A percentile compares a stretch with the other conserved stretches of the same genome.
Evolutionary conservation across 2,113 vertebrate species (phyloP).

Genomic region (Phrynosoma blainvillii): DNA sequence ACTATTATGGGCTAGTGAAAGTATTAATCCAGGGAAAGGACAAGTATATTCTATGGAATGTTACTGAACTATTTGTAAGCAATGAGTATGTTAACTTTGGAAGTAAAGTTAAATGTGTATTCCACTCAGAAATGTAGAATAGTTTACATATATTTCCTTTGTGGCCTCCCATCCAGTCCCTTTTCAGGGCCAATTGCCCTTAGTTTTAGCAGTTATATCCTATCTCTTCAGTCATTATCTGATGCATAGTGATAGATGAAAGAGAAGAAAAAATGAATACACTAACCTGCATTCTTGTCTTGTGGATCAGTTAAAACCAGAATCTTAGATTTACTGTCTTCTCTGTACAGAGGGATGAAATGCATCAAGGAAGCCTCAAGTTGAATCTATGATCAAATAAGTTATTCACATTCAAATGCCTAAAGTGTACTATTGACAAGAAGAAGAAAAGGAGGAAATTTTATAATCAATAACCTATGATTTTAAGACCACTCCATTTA

Average conservation of each 20-base stretch:
- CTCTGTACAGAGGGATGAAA: slow-evolving; percentile 69
- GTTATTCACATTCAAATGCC: slow-evolving; percentile 11
- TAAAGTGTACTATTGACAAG: background rate
- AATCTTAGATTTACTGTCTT: slow-evolving; percentile 68
- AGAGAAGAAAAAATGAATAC: background rate
- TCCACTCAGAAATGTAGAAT: background rate
- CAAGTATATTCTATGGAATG: too few relatives aligned
- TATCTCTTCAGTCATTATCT: background rate
- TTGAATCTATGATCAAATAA: slow-evolving; percentile 69
- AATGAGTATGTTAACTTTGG: too few relatives aligned
- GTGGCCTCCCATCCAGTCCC: background rate
- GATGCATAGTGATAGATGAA: background rate
- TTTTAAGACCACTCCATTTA: too few relatives aligned
- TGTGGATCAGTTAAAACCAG: slow-evolving; percentile 75
- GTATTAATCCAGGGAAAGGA: too few relatives aligned
- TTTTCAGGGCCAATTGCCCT: background rate
- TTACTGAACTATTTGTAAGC: too few relatives aligned
- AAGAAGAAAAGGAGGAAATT: background rate
- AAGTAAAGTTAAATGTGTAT: too few relatives aligned
- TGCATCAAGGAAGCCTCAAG: slow-evolving; percentile 67
- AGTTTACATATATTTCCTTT: background rate
- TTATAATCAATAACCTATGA: background rate
- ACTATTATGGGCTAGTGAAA: too few relatives aligned
- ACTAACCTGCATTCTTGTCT: slow-evolving; percentile 79
- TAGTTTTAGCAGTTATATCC: background rate